Evolutionary conservation across 2,797 vertebrate species (phyloP).

Genomic region (Siniperca scherzeri): DNA sequence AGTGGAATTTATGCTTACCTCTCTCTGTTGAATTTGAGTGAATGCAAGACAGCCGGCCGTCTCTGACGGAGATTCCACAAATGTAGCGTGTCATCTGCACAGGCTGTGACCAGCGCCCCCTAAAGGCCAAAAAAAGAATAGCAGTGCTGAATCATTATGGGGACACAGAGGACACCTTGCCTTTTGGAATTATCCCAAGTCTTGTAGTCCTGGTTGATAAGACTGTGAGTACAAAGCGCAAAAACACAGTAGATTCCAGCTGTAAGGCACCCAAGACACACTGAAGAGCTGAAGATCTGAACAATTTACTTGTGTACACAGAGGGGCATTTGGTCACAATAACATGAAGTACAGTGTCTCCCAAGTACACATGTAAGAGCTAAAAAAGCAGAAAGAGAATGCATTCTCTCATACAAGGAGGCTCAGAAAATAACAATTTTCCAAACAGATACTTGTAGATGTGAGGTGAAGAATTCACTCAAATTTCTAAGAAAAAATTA

Average conservation of each 20-base stretch:
- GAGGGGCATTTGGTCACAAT: background rate
- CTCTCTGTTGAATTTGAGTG: conserved; percentile 99
- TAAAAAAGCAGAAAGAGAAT: background rate
- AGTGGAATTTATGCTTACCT: conserved; percentile 84
- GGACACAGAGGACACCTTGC: background rate
- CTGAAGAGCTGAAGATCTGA: background rate
- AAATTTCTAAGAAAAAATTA: background rate
- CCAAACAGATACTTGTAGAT: background rate
- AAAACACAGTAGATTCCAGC: background rate
- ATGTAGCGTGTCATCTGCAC: conserved; percentile 96
- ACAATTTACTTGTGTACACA: background rate
- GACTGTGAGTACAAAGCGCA: background rate
- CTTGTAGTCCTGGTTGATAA: background rate
- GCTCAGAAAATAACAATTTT: background rate
- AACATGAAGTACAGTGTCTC: background rate
- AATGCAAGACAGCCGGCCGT: conserved; percentile 95
- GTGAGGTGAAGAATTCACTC: background rate
- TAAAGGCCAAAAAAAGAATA: conserved; percentile 61
- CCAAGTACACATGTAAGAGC: background rate
- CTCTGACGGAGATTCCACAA: conserved; percentile 98
- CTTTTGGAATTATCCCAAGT: background rate
- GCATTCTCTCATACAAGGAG: background rate
- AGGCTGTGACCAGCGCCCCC: conserved; percentile 97
- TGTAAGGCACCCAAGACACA: background rate
- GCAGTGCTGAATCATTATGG: background rate